Percentiles rank a stretch among this genome's conserved stretches.
Conservation (phyloP, 2,113 vertebrate genomes). For the Sialia sialis region DNA sequence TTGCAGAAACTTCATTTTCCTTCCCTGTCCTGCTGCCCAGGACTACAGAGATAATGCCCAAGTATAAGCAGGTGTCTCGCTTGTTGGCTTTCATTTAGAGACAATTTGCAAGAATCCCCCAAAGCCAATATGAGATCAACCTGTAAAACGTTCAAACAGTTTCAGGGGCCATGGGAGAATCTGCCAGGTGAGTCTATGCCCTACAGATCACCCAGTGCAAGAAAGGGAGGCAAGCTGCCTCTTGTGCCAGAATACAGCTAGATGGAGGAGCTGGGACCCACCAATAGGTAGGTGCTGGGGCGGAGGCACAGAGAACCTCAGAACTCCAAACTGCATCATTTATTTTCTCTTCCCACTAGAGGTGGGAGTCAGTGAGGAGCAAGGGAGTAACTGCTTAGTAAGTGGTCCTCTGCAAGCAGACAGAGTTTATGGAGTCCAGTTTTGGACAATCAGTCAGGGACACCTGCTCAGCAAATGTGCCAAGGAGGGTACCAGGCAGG, state of each 20-base stretch:
- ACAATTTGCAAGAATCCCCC: neutral
- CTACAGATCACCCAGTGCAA: neutral
- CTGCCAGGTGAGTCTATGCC: neutral
- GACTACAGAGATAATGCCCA: neutral
- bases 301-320: neutral
- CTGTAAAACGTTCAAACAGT: neutral
- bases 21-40: neutral
- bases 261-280: neutral
- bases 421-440: neutral
- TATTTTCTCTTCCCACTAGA: neutral
- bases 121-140: neutral
- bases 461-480: neutral
- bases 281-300: neutral
- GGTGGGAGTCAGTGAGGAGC: neutral
- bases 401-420: neutral
- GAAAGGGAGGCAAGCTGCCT: neutral
- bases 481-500: neutral
- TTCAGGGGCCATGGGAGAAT: neutral
- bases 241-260: neutral
- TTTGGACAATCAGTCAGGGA: neutral
- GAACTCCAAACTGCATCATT: neutral
- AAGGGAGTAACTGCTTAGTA: neutral
- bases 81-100: neutral
- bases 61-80: neutral
- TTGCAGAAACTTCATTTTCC: neutral